phyloP scores from a whole-genome alignment of 2,113 vertebrate genomes.

The Neopipo cinnamomea region DNA sequence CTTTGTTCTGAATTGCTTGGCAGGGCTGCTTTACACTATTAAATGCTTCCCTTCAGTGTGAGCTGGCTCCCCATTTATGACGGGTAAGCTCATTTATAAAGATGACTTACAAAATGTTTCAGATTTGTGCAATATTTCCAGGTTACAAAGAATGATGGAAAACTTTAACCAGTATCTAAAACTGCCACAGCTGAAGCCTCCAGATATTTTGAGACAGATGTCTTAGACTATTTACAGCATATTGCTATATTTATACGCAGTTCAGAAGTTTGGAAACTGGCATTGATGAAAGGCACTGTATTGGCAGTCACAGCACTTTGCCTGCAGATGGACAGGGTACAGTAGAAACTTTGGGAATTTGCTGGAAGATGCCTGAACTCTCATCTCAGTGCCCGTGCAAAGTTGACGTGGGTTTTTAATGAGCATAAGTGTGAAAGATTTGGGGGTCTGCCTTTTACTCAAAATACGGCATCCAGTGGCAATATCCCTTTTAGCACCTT shows the following conservation, averaged over 20 bases:
- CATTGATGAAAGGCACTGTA: neutral
- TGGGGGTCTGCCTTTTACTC: neutral
- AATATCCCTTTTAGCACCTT: constrained; percentile 26
- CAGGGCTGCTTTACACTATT: neutral
- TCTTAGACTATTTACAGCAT: neutral
- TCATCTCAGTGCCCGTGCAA: neutral
- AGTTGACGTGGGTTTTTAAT: neutral
- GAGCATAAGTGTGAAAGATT: neutral
- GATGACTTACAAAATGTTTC: neutral
- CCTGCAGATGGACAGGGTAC: fast-evolving
- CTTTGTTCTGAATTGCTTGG: neutral
- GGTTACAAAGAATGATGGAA: neutral
- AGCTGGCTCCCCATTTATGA: neutral
- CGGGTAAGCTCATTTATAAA: neutral
- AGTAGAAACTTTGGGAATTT: neutral
- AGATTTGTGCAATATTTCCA: neutral
- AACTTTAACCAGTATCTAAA: neutral
- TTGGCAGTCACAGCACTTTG: neutral
- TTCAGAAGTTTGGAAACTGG: neutral
- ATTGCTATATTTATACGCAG: neutral
- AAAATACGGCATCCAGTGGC: neutral
- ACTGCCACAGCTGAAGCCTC: neutral
- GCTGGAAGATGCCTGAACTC: neutral
- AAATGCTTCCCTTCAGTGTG: neutral
- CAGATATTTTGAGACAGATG: neutral